Evolutionary conservation across 2,888 invertebrate species (phyloP).

Genomic region (Frankliniella intonsa): DNA sequence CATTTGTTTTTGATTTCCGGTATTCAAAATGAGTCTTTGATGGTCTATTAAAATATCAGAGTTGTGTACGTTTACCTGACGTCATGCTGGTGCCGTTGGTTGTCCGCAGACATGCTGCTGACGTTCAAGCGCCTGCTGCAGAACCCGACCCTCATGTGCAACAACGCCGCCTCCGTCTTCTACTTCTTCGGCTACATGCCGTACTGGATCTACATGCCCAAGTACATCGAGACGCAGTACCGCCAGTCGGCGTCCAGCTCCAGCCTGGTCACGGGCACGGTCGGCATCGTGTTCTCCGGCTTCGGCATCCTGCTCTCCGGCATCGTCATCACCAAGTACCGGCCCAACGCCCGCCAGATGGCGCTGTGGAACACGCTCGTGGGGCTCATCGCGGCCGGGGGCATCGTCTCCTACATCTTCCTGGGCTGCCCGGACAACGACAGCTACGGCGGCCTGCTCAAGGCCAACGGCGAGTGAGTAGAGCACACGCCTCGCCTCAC

Average conservation of each 20-base stretch:
- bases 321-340: constrained; percentile 60
- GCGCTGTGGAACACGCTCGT: constrained; percentile 66
- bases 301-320: constrained; percentile 65
- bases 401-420: constrained; percentile 61
- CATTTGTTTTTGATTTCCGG: no score
- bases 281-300: constrained; percentile 65
- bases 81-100: background rate
- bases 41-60: no score
- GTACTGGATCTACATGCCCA: constrained; percentile 75
- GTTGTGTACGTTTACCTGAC: background rate
- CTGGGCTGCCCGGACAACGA: constrained; percentile 62
- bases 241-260: constrained; percentile 69
- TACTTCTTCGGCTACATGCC: constrained; percentile 68
- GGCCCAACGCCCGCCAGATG: constrained; percentile 60
- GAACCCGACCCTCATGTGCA: constrained; percentile 65
- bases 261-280: constrained; percentile 64
- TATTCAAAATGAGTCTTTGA: no score
- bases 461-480: constrained; percentile 47
- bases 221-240: constrained; percentile 78
- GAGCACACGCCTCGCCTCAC: background rate
- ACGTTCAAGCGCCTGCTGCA: constrained; percentile 60
- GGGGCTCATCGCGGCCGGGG: constrained; percentile 58
- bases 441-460: constrained; percentile 47
- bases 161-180: constrained; percentile 67
- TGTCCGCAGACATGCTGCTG: constrained; percentile 54